A percentile compares a stretch with the other conserved stretches of the same genome.
Evolutionary conservation across 2,797 vertebrate species (phyloP).

Genomic region (Champsocephalus esox): DNA sequence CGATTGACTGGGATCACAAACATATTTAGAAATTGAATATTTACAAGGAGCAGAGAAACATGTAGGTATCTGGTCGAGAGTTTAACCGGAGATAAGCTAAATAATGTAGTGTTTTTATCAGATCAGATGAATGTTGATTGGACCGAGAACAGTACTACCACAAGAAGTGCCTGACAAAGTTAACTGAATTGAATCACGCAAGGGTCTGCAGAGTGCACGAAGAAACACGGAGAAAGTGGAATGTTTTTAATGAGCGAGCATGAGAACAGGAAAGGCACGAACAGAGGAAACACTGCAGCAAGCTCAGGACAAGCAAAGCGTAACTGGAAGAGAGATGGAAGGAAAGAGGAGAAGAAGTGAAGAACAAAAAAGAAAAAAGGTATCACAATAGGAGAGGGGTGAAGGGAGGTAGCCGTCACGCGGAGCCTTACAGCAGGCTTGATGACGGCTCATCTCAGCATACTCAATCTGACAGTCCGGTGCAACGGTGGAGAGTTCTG

Average conservation of each 20-base stretch:
- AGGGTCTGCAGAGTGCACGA: conserved; percentile 3
- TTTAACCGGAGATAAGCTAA: background rate
- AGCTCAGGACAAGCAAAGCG: conserved; percentile 5
- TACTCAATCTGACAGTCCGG: conserved; percentile 50
- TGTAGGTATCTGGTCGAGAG: background rate
- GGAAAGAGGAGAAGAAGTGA: background rate
- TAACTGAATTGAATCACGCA: conserved; percentile 31
- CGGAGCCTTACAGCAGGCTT: conserved; percentile 44
- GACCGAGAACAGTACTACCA: background rate
- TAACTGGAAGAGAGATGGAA: background rate
- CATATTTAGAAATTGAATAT: conserved; percentile 1
- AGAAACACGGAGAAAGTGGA: conserved; percentile 15
- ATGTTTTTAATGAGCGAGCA: conserved; percentile 26
- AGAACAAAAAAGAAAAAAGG: background rate
- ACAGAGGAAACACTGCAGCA: conserved; percentile 11
- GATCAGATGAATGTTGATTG: background rate
- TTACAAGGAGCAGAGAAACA: background rate
- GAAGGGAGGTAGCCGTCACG: conserved; percentile 31
- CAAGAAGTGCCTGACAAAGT: conserved; percentile 7
- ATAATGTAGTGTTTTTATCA: background rate
- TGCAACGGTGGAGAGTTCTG: conserved; percentile 52
- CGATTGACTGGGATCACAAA: background rate
- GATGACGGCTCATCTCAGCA: conserved; percentile 56
- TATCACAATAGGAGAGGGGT: conserved; percentile 24
- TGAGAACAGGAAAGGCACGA: background rate